Evolutionary conservation across 2,888 invertebrate species (phyloP).

Genomic region (Pammene fasciana): DNA sequence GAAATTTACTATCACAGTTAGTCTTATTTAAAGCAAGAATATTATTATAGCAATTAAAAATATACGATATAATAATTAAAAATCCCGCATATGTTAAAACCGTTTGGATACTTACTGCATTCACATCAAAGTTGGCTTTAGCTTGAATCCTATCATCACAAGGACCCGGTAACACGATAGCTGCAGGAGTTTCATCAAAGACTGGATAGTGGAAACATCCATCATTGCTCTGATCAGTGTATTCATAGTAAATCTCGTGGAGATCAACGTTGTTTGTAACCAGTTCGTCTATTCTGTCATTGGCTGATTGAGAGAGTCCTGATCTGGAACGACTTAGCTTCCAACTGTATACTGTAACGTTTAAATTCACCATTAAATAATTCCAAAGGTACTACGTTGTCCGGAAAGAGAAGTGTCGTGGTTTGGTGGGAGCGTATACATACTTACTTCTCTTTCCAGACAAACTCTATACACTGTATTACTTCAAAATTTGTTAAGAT

Average conservation of each 20-base stretch:
- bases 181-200: constrained; percentile 28
- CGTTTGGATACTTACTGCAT: constrained; percentile 30
- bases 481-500: too few species aligned
- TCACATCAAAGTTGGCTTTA: constrained; percentile 38
- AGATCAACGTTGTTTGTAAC: constrained; percentile 37
- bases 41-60: too few species aligned
- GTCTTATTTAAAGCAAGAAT: too few species aligned
- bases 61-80: too few species aligned
- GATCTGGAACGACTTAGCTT: constrained; percentile 41
- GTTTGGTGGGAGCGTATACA: too few species aligned
- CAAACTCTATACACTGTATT: too few species aligned
- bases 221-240: constrained; percentile 39
- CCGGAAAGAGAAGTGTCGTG: too few species aligned
- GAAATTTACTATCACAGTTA: too few species aligned
- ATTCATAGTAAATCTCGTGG: constrained; percentile 42
- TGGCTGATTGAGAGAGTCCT: constrained; percentile 39
- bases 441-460: too few species aligned
- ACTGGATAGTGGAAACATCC: constrained; percentile 45
- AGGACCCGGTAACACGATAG: constrained; percentile 43
- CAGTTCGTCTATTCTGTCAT: constrained; percentile 31
- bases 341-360: constrained; percentile 44
- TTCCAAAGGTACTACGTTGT: too few species aligned
- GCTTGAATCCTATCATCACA: constrained; percentile 43
- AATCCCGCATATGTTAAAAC: too few species aligned
- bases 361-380: too few species aligned